Evolutionary conservation across 2,888 invertebrate genomes (phyloP).

Genomic region (Synanthedon andrenaeformis): DNA sequence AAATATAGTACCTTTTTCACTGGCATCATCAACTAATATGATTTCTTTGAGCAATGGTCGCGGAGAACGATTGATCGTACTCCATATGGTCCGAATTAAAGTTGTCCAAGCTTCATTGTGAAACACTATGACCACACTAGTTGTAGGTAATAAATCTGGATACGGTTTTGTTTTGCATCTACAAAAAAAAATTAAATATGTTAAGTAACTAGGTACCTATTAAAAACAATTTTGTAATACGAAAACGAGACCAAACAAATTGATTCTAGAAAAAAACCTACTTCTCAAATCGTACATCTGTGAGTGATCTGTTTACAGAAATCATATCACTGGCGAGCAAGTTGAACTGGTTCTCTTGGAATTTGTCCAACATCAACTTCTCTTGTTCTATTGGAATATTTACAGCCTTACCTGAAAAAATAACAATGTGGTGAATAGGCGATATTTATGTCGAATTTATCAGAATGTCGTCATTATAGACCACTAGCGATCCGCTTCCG

Average conservation of each 20-base stretch:
- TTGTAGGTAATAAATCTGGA: conserved; percentile 85
- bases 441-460: too few species aligned
- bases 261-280: conserved; percentile 56
- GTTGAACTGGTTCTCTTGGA: conserved; percentile 99
- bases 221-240: not conserved
- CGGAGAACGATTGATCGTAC: conserved; percentile 96
- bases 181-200: conserved; percentile 3
- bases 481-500: too few species aligned
- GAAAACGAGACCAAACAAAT: too few species aligned
- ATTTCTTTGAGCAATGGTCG: conserved; percentile 89
- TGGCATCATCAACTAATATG: conserved; percentile 97
- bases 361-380: conserved; percentile 91
- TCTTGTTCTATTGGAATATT: conserved; percentile 88
- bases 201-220: not conserved
- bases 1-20: conserved; percentile 80
- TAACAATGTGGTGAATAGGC: not conserved
- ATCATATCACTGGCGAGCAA: conserved; percentile 97
- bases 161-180: conserved; percentile 87
- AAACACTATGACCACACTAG: conserved; percentile 98
- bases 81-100: conserved; percentile 94
- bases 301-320: conserved; percentile 92
- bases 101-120: conserved; percentile 99
- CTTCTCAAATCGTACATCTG: conserved; percentile 94
- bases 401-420: conserved; percentile 78
- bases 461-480: too few species aligned